Evolutionary conservation across 2,888 invertebrate genomes (phyloP).

Genomic region (Lasioglossum lativentre): DNA sequence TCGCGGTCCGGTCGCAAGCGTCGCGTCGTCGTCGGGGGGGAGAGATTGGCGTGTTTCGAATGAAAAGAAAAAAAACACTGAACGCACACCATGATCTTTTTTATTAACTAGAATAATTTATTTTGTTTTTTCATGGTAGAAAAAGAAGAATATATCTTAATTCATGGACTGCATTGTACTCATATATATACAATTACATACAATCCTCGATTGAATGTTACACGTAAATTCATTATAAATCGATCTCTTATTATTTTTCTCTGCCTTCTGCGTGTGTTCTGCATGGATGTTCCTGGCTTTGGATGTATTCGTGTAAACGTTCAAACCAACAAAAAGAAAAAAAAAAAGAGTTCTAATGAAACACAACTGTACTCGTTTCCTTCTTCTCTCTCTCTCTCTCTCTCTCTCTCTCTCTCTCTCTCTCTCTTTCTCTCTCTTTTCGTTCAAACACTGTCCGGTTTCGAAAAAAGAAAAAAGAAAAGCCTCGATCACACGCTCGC

Average conservation of each 20-base stretch:
- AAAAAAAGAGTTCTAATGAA: slow-evolving; percentile 47
- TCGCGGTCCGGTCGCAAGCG: not conserved
- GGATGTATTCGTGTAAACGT: slow-evolving; percentile 53
- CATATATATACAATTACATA: slow-evolving; percentile 83
- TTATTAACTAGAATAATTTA: slow-evolving; percentile 85
- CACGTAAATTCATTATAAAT: slow-evolving; percentile 83
- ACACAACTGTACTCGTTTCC: slow-evolving; percentile 57
- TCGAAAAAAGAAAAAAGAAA: not conserved
- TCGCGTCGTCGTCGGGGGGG: not conserved
- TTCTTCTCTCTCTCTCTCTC: not conserved
- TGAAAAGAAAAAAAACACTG: slow-evolving; percentile 47
- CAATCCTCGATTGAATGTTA: slow-evolving; percentile 84
- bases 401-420: not conserved
- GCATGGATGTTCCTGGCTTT: slow-evolving; percentile 21
- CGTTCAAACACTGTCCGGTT: slow-evolving; percentile 36
- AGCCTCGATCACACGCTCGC: slow-evolving; percentile 12
- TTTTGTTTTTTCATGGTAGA: slow-evolving; percentile 83
- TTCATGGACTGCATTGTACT: slow-evolving; percentile 84
- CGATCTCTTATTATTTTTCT: slow-evolving; percentile 75
- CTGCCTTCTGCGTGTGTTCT: slow-evolving; percentile 53
- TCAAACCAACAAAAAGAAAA: slow-evolving; percentile 31
- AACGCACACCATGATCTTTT: slow-evolving; percentile 70
- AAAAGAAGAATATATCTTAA: slow-evolving; percentile 85
- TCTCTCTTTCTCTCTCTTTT: not conserved
- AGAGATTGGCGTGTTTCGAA: slow-evolving; percentile 39